Evolutionary conservation across 2,888 invertebrate genomes (phyloP).

Genomic region (Laothoe populi): DNA sequence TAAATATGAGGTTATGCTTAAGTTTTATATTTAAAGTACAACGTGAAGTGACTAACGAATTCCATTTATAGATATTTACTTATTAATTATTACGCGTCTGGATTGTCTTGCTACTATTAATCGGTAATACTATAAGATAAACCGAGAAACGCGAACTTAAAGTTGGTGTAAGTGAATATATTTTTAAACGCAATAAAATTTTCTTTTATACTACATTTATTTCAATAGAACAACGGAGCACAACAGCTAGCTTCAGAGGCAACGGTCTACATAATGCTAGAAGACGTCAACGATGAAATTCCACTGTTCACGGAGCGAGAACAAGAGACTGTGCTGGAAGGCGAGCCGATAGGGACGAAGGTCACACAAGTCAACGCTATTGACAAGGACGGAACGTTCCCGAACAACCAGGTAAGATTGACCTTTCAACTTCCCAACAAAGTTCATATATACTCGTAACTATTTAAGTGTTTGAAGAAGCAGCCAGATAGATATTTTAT

Average conservation of each 20-base stretch:
- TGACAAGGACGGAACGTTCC: slow-evolving; percentile 97
- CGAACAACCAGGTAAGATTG: slow-evolving; percentile 93
- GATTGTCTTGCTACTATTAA: no score
- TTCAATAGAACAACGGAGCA: slow-evolving; percentile 94
- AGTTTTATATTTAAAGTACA: no score
- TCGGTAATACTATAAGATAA: no score
- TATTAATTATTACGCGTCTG: no score
- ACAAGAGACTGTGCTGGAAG: slow-evolving; percentile 97
- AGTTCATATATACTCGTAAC: not conserved
- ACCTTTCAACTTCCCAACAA: not conserved
- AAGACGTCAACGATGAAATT: slow-evolving; percentile 98
- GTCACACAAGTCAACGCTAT: slow-evolving; percentile 98
- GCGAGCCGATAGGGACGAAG: slow-evolving; percentile 97
- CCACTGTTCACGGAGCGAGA: slow-evolving; percentile 97
- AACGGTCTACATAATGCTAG: slow-evolving; percentile 95
- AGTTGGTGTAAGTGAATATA: no score
- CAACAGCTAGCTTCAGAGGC: slow-evolving; percentile 98
- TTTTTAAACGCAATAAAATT: not conserved
- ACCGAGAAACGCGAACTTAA: no score
- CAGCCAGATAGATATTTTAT: not conserved
- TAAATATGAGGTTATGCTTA: no score
- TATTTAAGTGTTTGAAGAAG: not conserved
- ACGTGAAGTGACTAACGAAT: no score
- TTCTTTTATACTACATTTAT: slow-evolving; percentile 4
- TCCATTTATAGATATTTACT: no score